Evolutionary conservation across 2,113 vertebrate species (phyloP).

Genomic region (Coryphaenoides rupestris): DNA sequence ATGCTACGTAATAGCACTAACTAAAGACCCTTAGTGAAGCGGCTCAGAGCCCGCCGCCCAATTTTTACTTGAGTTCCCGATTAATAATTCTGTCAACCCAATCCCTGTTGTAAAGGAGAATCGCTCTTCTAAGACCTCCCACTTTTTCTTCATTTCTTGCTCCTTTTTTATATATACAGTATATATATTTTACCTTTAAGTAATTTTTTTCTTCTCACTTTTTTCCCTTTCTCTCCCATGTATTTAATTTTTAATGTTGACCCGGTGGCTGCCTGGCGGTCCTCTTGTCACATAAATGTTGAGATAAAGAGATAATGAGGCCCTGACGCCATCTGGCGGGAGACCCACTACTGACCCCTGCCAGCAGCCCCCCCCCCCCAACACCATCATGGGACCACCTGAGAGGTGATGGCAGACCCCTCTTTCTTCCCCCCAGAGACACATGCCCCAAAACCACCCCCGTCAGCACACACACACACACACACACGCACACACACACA

Average conservation of each 20-base stretch:
- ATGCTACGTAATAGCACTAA: constrained; percentile 61
- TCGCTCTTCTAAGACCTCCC: constrained; percentile 74
- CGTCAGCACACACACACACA: too few relatives aligned
- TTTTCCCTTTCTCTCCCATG: constrained; percentile 70
- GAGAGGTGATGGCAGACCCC: constrained; percentile 13
- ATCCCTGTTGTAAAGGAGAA: constrained; percentile 86
- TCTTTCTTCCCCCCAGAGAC: not conserved
- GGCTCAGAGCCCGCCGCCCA: constrained; percentile 81
- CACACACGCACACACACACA: too few relatives aligned
- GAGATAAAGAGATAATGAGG: constrained; percentile 93
- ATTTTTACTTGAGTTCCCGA: constrained; percentile 81
- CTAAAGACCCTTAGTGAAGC: constrained; percentile 69
- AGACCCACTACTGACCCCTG: constrained; percentile 63
- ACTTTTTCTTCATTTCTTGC: constrained; percentile 19
- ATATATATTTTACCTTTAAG: constrained; percentile 85
- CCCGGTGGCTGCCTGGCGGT: constrained; percentile 81
- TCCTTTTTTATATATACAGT: constrained; percentile 67
- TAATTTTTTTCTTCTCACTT: constrained; percentile 24
- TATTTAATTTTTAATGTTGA: constrained; percentile 87
- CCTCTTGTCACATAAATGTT: constrained; percentile 95
- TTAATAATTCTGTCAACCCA: constrained; percentile 89
- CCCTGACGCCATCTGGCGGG: constrained; percentile 60
- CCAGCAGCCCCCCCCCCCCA: constrained; percentile 54
- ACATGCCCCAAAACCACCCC: not conserved
- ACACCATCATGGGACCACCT: not conserved